Conservation (phyloP, 2,113 vertebrate species). For the Alexandromys fortis region DNA sequence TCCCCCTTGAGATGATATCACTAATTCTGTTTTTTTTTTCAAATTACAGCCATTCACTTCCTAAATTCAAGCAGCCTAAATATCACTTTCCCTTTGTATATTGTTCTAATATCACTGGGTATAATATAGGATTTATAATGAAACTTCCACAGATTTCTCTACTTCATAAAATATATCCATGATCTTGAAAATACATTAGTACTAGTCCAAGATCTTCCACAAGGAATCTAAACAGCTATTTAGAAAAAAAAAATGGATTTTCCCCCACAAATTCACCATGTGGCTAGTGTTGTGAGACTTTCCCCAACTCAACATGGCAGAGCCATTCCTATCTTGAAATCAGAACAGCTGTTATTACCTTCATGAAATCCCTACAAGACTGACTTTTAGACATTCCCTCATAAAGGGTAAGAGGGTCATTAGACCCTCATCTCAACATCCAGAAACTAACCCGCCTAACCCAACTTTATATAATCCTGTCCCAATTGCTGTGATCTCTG, state of each 20-base stretch:
- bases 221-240: neutral
- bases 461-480: neutral
- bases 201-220: neutral
- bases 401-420: neutral
- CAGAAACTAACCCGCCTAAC: neutral
- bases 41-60: neutral
- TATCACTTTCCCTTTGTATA: neutral
- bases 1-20: neutral
- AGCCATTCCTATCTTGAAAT: too few species aligned
- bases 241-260: neutral
- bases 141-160: neutral
- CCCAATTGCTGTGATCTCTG: neutral
- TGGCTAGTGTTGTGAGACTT: neutral
- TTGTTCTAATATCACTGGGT: slow-evolving; percentile 1
- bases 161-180: neutral
- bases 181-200: neutral
- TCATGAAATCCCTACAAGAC: neutral
- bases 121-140: neutral
- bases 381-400: neutral
- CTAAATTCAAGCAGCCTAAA: slow-evolving; percentile 4
- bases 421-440: neutral
- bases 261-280: neutral
- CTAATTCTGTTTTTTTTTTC: neutral
- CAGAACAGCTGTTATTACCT: neutral
- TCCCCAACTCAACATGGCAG: neutral